These are phyloP conservation scores for Hydropsyche tenuis DNA, from an alignment of 1,140 invertebrate species.

Conservation along the genomic window DNA sequence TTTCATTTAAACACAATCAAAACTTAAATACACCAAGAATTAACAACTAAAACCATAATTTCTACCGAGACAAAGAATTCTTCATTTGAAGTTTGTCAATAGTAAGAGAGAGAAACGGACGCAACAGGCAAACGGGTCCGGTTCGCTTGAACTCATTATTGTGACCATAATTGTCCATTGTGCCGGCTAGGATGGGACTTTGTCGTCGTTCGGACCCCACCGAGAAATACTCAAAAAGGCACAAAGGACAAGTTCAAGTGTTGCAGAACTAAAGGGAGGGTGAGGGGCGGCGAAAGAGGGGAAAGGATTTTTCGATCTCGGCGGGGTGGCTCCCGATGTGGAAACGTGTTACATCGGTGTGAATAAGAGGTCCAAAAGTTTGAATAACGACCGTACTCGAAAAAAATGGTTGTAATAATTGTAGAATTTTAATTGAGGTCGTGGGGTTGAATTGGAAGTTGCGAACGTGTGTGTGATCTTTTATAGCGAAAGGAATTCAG, in stretches of 20 bases:
- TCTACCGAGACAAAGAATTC: too few relatives aligned
- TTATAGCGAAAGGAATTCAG: too few relatives aligned
- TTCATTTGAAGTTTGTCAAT: too few relatives aligned
- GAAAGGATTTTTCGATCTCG: not conserved
- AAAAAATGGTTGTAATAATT: not conserved
- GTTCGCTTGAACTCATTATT: constrained; percentile 17
- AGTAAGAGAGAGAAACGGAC: not conserved
- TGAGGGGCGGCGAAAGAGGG: not conserved
- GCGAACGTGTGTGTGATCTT: too few relatives aligned
- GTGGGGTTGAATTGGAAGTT: not conserved
- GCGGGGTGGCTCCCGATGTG: not conserved
- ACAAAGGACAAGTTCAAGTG: constrained; percentile 20
- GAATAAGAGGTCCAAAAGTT: constrained; percentile 18
- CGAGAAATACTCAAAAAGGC: not conserved
- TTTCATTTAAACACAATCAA: too few relatives aligned
- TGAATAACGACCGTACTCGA: not conserved
- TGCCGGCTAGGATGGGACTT: not conserved
- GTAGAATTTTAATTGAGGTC: constrained; percentile 23
- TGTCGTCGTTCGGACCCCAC: not conserved
- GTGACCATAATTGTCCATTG: constrained; percentile 27
- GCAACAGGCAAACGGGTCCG: constrained; percentile 1
- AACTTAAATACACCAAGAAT: too few relatives aligned
- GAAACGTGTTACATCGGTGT: constrained; percentile 22
- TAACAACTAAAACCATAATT: too few relatives aligned
- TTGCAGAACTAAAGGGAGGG: not conserved